Evolutionary conservation across 2,113 vertebrate genomes (phyloP).

Genomic region (Neogale vison): DNA sequence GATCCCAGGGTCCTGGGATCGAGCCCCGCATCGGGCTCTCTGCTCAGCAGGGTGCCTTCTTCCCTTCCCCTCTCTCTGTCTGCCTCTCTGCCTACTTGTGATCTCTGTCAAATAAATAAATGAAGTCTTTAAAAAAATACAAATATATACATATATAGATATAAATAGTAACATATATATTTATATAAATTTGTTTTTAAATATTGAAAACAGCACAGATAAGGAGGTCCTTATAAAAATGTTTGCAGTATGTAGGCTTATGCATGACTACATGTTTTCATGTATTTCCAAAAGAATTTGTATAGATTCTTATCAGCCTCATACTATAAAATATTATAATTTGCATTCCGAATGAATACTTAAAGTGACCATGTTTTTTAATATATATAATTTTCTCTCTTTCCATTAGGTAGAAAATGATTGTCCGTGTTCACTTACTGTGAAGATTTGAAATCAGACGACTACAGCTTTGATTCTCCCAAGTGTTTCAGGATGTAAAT

Average conservation of each 20-base stretch:
- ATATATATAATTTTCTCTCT: constrained; percentile 76
- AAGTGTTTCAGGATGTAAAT: constrained; percentile 92
- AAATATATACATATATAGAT: neutral
- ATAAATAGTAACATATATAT: neutral
- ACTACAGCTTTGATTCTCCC: constrained; percentile 54
- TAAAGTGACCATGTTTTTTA: constrained; percentile 67
- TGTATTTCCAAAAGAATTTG: neutral
- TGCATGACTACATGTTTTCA: neutral
- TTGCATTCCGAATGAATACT: constrained; percentile 3
- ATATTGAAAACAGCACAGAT: neutral
- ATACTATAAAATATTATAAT: neutral
- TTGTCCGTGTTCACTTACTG: constrained; percentile 77
- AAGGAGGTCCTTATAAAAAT: neutral
- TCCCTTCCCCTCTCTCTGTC: no score
- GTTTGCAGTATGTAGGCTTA: fast-evolving
- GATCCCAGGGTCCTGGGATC: no score
- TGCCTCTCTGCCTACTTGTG: no score
- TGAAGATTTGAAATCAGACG: constrained; percentile 83
- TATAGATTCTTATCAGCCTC: neutral
- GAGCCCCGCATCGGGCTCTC: no score
- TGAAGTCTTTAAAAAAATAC: neutral
- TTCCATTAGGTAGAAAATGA: constrained; percentile 89
- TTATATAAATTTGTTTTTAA: neutral
- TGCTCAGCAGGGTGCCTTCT: no score
- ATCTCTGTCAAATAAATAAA: no score